phyloP scores from a whole-genome alignment of 2,113 vertebrate species.

The Sialia sialis region DNA sequence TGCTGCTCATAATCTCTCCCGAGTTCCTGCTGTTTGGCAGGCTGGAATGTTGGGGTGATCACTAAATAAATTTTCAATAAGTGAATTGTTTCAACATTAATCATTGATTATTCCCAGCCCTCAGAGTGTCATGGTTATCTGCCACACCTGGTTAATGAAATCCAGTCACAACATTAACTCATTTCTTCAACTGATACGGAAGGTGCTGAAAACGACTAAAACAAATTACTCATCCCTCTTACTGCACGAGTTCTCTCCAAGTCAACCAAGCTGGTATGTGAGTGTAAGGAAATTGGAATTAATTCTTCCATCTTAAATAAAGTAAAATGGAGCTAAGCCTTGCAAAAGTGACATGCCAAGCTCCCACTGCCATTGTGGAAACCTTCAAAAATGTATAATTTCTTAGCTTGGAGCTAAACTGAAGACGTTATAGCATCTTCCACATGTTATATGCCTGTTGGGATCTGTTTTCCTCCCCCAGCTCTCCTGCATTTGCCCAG shows the following conservation, averaged over 20 bases:
- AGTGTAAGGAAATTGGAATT: background rate
- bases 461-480: background rate
- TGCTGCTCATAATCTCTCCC: background rate
- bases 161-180: background rate
- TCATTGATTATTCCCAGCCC: background rate
- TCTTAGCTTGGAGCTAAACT: background rate
- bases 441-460: background rate
- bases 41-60: background rate
- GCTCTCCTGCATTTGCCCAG: background rate
- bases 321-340: background rate
- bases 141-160: background rate
- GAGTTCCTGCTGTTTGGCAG: background rate
- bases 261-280: background rate
- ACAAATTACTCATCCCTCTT: background rate
- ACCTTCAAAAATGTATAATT: background rate
- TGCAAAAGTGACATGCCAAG: background rate
- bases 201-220: background rate
- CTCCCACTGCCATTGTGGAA: background rate
- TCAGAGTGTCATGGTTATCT: background rate
- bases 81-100: background rate
- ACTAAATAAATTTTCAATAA: background rate
- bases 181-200: background rate
- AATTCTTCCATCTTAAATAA: background rate
- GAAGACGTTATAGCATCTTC: background rate
- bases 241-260: background rate